A percentile compares a stretch with the other conserved stretches of the same genome.
Evolutionary conservation across 2,797 vertebrate species (phyloP).

Genomic region (Meriones psammophilus): DNA sequence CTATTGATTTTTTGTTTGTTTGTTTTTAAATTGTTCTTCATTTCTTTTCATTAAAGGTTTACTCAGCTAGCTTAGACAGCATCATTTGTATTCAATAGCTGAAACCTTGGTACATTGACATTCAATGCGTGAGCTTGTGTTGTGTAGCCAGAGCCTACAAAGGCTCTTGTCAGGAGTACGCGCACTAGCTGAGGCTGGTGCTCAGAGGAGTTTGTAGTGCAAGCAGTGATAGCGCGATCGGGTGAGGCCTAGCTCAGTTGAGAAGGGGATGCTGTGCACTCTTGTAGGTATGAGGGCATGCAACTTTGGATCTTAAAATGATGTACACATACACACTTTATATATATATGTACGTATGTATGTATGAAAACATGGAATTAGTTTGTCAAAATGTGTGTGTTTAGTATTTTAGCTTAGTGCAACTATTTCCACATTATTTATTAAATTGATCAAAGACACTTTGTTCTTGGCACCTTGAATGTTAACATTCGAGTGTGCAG

Average conservation of each 20-base stretch:
- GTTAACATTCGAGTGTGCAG: slow-evolving; percentile 90
- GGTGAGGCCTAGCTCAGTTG: slow-evolving; percentile 80
- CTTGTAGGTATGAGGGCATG: slow-evolving; percentile 87
- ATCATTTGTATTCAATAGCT: slow-evolving; percentile 80
- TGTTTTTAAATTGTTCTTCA: slow-evolving; percentile 68
- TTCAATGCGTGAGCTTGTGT: slow-evolving; percentile 64
- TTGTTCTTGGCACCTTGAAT: slow-evolving; percentile 89
- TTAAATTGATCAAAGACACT: slow-evolving; percentile 90
- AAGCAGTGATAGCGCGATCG: slow-evolving; percentile 81
- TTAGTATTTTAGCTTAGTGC: slow-evolving; percentile 91
- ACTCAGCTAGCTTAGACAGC: slow-evolving; percentile 86
- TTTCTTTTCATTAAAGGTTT: slow-evolving; percentile 77
- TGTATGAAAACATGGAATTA: slow-evolving; percentile 89
- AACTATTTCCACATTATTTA: slow-evolving; percentile 92
- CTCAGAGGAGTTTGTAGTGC: slow-evolving; percentile 73
- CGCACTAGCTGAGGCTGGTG: slow-evolving; percentile 20
- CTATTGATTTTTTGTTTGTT: slow-evolving; percentile 66
- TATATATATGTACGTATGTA: slow-evolving; percentile 86
- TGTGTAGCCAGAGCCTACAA: slow-evolving; percentile 68
- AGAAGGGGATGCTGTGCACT: slow-evolving; percentile 82
- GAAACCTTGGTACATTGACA: slow-evolving; percentile 68
- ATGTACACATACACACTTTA: slow-evolving; percentile 85
- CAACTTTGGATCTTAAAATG: slow-evolving; percentile 89
- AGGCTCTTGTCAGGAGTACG: slow-evolving; percentile 37
- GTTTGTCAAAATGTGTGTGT: slow-evolving; percentile 91